Evolutionary conservation across 2,797 vertebrate species (phyloP).

Genomic region (Lacerta agilis): DNA sequence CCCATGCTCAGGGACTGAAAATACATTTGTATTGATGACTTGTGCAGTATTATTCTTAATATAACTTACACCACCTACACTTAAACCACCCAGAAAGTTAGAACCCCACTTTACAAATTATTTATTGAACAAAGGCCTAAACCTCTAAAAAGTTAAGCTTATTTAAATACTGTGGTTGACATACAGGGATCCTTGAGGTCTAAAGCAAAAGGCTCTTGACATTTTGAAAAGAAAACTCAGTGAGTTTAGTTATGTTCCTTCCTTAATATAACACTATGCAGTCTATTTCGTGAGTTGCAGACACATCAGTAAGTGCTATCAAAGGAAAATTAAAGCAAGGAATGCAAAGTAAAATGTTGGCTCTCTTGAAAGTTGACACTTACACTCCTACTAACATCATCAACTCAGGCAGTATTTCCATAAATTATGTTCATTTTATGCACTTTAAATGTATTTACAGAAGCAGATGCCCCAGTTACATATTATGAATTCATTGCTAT

Average conservation of each 20-base stretch:
- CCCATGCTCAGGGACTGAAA: not conserved
- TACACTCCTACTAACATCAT: not conserved
- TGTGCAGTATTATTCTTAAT: constrained; percentile 26
- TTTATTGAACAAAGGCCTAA: constrained; percentile 41
- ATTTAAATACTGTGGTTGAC: constrained; percentile 58
- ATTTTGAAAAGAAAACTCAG: constrained; percentile 56
- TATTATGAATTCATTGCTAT: not conserved
- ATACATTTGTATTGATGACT: constrained; percentile 46
- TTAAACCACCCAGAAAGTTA: constrained; percentile 24
- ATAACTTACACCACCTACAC: constrained; percentile 1
- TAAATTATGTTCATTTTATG: constrained; percentile 30
- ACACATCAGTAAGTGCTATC: constrained; percentile 11
- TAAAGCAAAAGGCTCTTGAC: constrained; percentile 28
- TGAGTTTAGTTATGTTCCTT: constrained; percentile 41
- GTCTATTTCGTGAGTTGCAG: constrained; percentile 43
- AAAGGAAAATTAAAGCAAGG: constrained; percentile 24
- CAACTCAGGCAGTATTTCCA: constrained; percentile 18
- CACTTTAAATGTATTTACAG: constrained; percentile 24
- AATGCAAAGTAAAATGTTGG: not conserved
- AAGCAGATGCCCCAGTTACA: constrained; percentile 12
- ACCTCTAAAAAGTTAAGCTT: constrained; percentile 49
- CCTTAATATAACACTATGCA: not conserved
- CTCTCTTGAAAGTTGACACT: constrained; percentile 23
- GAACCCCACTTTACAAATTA: constrained; percentile 31
- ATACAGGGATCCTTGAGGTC: constrained; percentile 55